These are phyloP conservation scores for Anthrax anthrax DNA, from an alignment of 2,888 invertebrate species.

Conservation along the genomic window DNA sequence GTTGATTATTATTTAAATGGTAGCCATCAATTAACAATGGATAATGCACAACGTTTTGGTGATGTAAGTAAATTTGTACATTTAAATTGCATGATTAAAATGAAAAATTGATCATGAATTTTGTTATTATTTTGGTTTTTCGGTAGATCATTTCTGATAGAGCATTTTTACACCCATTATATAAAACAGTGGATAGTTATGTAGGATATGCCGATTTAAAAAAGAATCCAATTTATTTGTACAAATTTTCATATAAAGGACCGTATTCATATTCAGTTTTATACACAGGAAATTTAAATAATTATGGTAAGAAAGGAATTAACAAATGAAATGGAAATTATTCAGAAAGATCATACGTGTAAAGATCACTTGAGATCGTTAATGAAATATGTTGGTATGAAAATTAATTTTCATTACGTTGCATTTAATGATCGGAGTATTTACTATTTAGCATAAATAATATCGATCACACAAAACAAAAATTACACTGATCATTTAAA, in stretches of 20 bases:
- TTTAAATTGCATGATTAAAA: too few relatives aligned
- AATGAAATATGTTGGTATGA: too few relatives aligned
- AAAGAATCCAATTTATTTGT: constrained; percentile 34
- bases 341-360: not conserved
- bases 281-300: constrained; percentile 26
- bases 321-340: not conserved
- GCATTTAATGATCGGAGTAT: too few relatives aligned
- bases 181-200: constrained; percentile 25
- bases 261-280: constrained; percentile 31
- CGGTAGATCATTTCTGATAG: constrained; percentile 37
- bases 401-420: too few relatives aligned
- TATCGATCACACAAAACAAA: too few relatives aligned
- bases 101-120: not conserved
- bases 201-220: constrained; percentile 14
- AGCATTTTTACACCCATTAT: constrained; percentile 35
- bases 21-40: constrained; percentile 18
- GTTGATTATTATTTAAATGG: constrained; percentile 23
- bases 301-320: constrained; percentile 18
- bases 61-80: constrained; percentile 21
- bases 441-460: too few relatives aligned
- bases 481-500: too few relatives aligned
- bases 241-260: constrained; percentile 37
- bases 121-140: not conserved
- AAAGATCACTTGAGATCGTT: too few relatives aligned
- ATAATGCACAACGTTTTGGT: constrained; percentile 21